phyloP scores from a whole-genome alignment of 2,113 vertebrate species.

The Globicephala melas region DNA sequence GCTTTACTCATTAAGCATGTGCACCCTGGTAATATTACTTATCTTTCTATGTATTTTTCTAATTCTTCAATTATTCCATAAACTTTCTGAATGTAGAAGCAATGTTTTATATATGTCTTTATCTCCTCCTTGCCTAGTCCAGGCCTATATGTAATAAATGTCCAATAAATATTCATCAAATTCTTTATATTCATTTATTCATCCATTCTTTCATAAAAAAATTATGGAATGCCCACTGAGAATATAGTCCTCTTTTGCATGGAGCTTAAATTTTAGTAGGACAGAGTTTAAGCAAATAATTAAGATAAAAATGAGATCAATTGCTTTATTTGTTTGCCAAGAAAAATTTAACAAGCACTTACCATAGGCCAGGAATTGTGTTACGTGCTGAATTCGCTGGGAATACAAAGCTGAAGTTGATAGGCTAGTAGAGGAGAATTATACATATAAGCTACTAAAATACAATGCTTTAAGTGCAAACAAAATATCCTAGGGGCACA shows the following conservation, averaged over 20 bases:
- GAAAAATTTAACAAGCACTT: neutral
- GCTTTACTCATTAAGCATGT: neutral
- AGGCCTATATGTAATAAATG: neutral
- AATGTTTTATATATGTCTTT: neutral
- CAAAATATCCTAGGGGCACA: neutral
- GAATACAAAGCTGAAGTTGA: neutral
- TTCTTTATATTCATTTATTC: neutral
- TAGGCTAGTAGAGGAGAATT: neutral
- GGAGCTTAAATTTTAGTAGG: neutral
- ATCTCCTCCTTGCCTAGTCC: neutral
- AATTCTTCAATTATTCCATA: neutral
- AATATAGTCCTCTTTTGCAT: neutral
- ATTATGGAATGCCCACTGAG: neutral
- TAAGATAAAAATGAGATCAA: constrained; percentile 4
- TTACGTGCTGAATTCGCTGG: neutral
- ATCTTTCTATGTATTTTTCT: neutral
- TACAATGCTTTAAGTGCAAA: neutral
- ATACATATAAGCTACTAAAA: neutral
- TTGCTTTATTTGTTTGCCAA: neutral
- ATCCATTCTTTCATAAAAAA: neutral
- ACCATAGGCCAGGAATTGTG: neutral
- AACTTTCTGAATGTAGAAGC: neutral
- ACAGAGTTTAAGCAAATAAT: neutral
- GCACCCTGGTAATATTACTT: neutral
- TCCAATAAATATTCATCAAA: neutral